Conservation (phyloP, 1,140 invertebrate genomes). For the Chironomus striatipennis region DNA sequence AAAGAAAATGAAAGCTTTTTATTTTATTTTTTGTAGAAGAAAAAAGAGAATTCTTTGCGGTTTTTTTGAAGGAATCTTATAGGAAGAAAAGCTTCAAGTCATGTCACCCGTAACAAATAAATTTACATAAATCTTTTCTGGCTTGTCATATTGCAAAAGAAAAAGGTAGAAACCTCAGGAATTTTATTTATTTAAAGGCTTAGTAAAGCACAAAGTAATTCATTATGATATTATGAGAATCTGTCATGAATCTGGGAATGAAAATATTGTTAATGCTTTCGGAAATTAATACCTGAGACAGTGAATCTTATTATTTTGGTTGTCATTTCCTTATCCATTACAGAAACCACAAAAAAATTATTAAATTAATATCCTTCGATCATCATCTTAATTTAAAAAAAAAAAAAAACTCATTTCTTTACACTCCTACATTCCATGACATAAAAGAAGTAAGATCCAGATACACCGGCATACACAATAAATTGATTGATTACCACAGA, state of each 20-base stretch:
- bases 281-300: neutral
- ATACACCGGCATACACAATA: neutral
- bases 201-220: neutral
- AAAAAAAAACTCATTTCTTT: neutral
- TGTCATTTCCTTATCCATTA: neutral
- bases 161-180: neutral
- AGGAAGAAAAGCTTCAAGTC: neutral
- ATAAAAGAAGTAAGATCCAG: neutral
- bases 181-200: neutral
- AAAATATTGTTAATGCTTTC: neutral
- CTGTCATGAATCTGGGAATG: neutral
- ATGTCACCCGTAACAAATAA: neutral
- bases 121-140: neutral
- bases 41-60: too few species aligned
- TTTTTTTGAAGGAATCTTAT: too few species aligned
- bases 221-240: neutral
- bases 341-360: neutral
- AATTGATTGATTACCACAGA: neutral
- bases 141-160: neutral
- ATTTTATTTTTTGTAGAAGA: too few species aligned
- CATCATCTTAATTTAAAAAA: neutral
- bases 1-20: too few species aligned
- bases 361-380: neutral
- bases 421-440: neutral
- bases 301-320: neutral